Evolutionary conservation across 2,797 vertebrate genomes (phyloP).

Genomic region (Pipistrellus pipistrellus): DNA sequence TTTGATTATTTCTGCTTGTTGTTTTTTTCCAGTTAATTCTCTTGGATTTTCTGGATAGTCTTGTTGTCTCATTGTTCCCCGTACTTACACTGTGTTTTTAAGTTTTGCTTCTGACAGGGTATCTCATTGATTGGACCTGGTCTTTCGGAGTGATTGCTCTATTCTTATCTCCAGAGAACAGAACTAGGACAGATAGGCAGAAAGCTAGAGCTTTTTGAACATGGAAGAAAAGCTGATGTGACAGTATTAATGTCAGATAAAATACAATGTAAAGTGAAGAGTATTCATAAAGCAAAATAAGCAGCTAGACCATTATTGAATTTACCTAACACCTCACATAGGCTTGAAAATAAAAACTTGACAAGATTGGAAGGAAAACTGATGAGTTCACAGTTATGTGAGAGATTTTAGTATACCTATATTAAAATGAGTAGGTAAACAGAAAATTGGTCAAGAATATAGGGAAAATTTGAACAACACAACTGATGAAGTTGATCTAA

Average conservation of each 20-base stretch:
- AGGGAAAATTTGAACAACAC: constrained; percentile 28
- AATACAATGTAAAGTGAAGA: not conserved
- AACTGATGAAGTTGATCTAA: constrained; percentile 28
- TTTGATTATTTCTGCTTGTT: not conserved
- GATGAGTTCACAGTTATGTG: not conserved
- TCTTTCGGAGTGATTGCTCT: not conserved
- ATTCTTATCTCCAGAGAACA: not conserved
- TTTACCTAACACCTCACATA: not conserved
- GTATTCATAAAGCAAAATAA: not conserved
- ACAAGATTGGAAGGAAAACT: not conserved
- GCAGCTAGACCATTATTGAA: not conserved
- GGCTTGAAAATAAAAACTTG: not conserved
- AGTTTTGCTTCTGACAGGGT: not conserved
- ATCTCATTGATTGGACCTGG: not conserved
- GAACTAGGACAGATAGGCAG: not conserved
- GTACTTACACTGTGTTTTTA: not conserved
- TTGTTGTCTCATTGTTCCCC: constrained; percentile 1
- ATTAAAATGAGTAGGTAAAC: not conserved
- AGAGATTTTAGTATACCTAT: not conserved
- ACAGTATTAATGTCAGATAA: not conserved
- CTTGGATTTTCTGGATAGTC: constrained; percentile 8
- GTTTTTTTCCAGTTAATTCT: not conserved
- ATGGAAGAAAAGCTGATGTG: not conserved
- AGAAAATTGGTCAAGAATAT: constrained; percentile 11
- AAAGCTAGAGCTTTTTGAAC: constrained; percentile 18